phyloP scores from a whole-genome alignment of 2,113 vertebrate genomes.

The Pituophis catenifer region DNA sequence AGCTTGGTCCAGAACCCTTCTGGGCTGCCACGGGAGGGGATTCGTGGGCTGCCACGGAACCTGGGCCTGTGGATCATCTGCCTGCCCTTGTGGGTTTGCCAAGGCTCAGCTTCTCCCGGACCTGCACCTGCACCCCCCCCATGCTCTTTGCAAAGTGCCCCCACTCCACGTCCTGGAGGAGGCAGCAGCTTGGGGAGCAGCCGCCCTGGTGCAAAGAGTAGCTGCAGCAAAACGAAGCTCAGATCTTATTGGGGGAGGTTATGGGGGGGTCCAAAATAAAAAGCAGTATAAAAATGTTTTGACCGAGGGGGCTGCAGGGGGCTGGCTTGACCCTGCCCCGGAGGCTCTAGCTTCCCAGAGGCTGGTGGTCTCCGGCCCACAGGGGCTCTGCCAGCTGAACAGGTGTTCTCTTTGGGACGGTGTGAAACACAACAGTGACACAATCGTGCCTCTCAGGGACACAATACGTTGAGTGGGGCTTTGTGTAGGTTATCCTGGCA shows the following conservation, averaged over 20 bases:
- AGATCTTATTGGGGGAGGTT: not conserved
- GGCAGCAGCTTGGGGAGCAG: not conserved
- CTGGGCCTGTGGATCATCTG: not conserved
- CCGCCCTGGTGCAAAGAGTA: not conserved
- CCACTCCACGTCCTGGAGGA: not conserved
- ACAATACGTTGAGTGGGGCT: not conserved
- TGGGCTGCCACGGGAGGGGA: not conserved
- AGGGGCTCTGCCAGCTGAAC: not conserved
- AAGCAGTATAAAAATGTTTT: not conserved
- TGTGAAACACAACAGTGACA: not conserved
- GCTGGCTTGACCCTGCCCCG: not conserved
- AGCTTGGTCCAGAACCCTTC: not conserved
- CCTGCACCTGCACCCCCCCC: not conserved
- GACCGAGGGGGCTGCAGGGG: not conserved
- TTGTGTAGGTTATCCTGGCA: not conserved
- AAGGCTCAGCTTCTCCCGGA: not conserved
- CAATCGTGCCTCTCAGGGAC: not conserved
- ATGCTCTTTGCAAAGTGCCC: not conserved
- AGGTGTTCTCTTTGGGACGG: not conserved
- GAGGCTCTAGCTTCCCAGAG: not conserved
- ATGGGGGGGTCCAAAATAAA: not conserved
- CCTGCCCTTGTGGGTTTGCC: not conserved
- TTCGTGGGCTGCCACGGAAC: not conserved
- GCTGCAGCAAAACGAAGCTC: not conserved
- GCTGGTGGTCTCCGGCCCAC: not conserved